Conservation (phyloP, 2,888 invertebrate species). For the Perithous albicinctus region DNA sequence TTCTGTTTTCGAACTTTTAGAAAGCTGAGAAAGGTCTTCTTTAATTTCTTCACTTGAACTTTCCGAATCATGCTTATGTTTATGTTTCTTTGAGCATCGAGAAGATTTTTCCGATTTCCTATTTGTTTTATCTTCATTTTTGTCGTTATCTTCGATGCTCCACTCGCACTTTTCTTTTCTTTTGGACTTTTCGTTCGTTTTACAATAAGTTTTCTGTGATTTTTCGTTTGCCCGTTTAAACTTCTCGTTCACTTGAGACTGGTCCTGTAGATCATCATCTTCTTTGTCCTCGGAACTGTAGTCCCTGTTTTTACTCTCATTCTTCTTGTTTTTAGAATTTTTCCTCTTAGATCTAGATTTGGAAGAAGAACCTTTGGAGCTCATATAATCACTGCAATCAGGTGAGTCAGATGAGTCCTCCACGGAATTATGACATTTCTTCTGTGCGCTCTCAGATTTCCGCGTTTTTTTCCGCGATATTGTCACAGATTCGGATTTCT, state of each 20-base stretch:
- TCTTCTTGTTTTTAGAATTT: constrained; percentile 56
- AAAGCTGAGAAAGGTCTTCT: not conserved
- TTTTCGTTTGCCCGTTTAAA: not conserved
- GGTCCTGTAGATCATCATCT: constrained; percentile 60
- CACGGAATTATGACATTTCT: not conserved
- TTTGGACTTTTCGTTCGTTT: constrained; percentile 57
- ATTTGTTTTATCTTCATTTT: constrained; percentile 41
- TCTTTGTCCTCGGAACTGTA: constrained; percentile 47
- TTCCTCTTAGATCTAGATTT: constrained; percentile 47
- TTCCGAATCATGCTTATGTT: constrained; percentile 20
- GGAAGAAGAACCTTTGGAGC: constrained; percentile 21
- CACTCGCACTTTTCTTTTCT: constrained; percentile 53
- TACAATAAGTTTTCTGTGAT: constrained; percentile 20
- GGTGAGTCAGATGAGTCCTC: constrained; percentile 11
- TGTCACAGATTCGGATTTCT: constrained; percentile 8
- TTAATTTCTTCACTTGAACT: constrained; percentile 1
- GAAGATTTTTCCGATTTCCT: constrained; percentile 41
- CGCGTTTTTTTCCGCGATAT: constrained; percentile 23
- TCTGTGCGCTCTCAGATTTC: constrained; percentile 10
- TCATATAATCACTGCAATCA: constrained; percentile 14
- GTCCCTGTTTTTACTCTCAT: constrained; percentile 29
- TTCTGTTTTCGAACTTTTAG: not conserved
- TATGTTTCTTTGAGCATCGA: constrained; percentile 19
- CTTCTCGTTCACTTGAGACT: constrained; percentile 21
- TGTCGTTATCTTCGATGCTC: not conserved